Percentiles rank a stretch among this genome's conserved stretches.
These are phyloP conservation scores for Rhinophrynus dorsalis DNA, from an alignment of 2,797 vertebrate genomes.

Conservation along the genomic window DNA sequence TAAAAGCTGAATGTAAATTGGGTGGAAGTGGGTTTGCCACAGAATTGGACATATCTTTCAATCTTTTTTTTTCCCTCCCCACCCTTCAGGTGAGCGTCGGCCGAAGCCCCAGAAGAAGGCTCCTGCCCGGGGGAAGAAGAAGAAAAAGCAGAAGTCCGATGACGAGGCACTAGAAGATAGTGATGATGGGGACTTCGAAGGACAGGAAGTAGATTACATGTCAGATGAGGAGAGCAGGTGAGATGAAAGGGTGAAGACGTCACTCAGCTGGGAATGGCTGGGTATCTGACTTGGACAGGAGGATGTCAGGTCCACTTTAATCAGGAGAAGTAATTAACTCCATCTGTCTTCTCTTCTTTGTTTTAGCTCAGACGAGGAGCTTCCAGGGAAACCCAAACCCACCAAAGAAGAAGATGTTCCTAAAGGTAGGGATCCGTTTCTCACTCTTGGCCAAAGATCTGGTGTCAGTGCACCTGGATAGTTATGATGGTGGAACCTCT, in stretches of 20 bases:
- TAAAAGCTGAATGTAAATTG: too few relatives aligned
- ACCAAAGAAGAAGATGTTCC: constrained; percentile 75
- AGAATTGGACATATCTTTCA: too few relatives aligned
- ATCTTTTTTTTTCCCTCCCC: too few relatives aligned
- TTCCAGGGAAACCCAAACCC: constrained; percentile 65
- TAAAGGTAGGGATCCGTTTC: constrained; percentile 68
- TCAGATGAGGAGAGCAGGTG: constrained; percentile 90
- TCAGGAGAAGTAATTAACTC: background rate
- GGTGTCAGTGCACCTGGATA: too few relatives aligned
- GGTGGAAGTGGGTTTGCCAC: too few relatives aligned
- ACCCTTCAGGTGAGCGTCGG: constrained; percentile 53
- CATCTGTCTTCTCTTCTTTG: background rate
- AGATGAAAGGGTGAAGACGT: background rate
- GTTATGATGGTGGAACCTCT: too few relatives aligned
- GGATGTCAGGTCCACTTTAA: too few relatives aligned
- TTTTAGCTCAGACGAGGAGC: constrained; percentile 74
- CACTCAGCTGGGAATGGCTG: background rate
- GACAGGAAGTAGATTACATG: constrained; percentile 92
- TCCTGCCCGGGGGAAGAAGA: constrained; percentile 68
- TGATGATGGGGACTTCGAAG: constrained; percentile 88
- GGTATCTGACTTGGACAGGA: background rate
- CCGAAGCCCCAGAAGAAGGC: constrained; percentile 60
- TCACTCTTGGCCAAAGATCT: too few relatives aligned
- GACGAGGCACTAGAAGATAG: constrained; percentile 87
- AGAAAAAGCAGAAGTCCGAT: constrained; percentile 77